A percentile compares a stretch with the other conserved stretches of the same genome.
phyloP scores from a whole-genome alignment of 2,113 vertebrate species.

The Pardalotus punctatus region DNA sequence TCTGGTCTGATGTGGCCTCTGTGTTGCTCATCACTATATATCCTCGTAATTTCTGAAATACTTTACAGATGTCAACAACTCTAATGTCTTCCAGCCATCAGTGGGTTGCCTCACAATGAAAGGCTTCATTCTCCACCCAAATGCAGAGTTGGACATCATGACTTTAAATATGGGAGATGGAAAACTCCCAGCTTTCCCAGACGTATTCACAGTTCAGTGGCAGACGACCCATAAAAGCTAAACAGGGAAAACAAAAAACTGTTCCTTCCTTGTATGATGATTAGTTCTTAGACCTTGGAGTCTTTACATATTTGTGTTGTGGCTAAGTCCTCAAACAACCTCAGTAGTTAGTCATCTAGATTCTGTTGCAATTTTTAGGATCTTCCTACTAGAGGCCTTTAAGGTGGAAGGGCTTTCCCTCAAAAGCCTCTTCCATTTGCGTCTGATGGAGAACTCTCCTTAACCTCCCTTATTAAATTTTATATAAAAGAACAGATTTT shows the following conservation, averaged over 20 bases:
- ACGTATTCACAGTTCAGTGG: neutral
- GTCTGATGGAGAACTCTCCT: neutral
- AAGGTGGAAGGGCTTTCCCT: neutral
- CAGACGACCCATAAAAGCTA: neutral
- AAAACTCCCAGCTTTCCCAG: slow-evolving; percentile 22
- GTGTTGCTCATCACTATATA: neutral
- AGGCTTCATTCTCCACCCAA: neutral
- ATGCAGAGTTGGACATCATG: neutral
- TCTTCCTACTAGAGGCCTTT: neutral
- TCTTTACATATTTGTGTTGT: neutral
- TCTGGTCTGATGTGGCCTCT: slow-evolving; percentile 3
- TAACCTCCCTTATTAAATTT: neutral
- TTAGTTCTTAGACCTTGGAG: neutral
- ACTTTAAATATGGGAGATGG: neutral
- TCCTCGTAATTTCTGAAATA: slow-evolving; percentile 20
- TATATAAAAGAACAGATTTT: neutral
- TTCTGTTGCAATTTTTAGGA: slow-evolving; percentile 4
- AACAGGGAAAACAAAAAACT: neutral
- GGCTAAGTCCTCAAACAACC: slow-evolving; percentile 11
- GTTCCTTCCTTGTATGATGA: neutral
- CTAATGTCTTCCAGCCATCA: slow-evolving; percentile 12
- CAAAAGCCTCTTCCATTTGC: neutral
- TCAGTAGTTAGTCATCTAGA: neutral
- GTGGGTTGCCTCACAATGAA: neutral
- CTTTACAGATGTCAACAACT: slow-evolving; percentile 32